Conservation (phyloP, 1,140 invertebrate genomes). For the Diachasma alloeum region DNA sequence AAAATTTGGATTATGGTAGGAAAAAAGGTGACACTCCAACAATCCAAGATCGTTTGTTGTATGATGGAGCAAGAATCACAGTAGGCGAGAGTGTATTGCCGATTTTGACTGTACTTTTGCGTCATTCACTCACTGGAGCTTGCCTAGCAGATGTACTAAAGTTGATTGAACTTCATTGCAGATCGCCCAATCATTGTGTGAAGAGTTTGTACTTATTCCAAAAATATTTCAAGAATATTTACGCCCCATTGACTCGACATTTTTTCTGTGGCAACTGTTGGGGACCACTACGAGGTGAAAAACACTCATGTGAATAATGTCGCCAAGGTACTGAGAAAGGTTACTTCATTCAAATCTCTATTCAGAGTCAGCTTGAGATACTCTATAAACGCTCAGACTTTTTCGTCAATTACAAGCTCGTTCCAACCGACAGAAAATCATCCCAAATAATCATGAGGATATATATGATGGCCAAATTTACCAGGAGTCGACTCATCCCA, state of each 20-base stretch:
- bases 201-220: constrained; percentile 12
- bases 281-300: too few relatives aligned
- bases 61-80: constrained; percentile 7
- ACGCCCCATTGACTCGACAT: neutral
- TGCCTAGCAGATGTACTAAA: neutral
- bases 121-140: constrained; percentile 18
- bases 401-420: neutral
- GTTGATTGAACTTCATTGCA: constrained; percentile 3
- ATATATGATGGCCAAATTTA: constrained; percentile 18
- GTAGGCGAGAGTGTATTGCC: constrained; percentile 6
- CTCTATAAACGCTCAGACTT: constrained; percentile 2
- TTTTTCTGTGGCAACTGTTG: constrained; percentile 24
- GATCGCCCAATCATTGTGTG: neutral
- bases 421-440: neutral
- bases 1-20: too few relatives aligned
- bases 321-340: neutral
- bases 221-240: constrained; percentile 14
- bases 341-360: constrained; percentile 25
- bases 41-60: neutral
- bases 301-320: too few relatives aligned
- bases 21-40: neutral
- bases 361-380: neutral
- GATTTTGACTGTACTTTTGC: constrained; percentile 14
- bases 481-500: neutral
- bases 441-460: constrained; percentile 3